Evolutionary conservation across 2,797 vertebrate species (phyloP).

Genomic region (Clamator glandarius): DNA sequence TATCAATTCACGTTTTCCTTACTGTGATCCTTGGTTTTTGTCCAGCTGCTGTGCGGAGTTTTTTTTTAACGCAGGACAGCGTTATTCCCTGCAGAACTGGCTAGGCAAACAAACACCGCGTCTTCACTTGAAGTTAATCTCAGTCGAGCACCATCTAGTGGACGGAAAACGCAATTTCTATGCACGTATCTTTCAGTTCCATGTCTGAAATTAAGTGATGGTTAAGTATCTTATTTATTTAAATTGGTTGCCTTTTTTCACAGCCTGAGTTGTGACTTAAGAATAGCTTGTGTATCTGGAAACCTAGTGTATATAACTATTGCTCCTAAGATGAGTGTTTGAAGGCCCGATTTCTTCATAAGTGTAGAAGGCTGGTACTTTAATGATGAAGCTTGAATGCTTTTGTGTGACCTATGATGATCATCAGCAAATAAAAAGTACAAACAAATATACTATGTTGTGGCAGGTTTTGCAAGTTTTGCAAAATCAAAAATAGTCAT

Average conservation of each 20-base stretch:
- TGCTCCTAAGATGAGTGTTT: neutral
- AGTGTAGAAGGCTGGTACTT: neutral
- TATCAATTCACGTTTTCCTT: neutral
- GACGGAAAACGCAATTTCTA: neutral
- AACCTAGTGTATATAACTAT: neutral
- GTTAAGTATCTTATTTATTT: neutral
- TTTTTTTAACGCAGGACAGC: neutral
- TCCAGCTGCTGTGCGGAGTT: neutral
- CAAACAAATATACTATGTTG: neutral
- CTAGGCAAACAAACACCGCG: rapidly evolving
- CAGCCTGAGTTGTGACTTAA: neutral
- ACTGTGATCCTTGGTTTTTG: neutral
- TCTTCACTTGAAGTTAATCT: neutral
- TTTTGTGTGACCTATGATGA: neutral
- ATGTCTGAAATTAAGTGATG: neutral
- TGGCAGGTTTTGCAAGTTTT: neutral
- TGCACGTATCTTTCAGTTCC: neutral
- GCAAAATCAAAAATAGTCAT: neutral
- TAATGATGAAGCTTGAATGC: neutral
- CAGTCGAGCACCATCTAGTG: neutral
- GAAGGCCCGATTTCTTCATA: neutral
- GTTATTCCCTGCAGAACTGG: neutral
- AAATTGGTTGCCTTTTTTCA: neutral
- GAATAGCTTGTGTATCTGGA: neutral
- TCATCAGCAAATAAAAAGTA: neutral